Evolutionary conservation across 2,888 invertebrate genomes (phyloP).

Genomic region (Lacanobia oleracea): DNA sequence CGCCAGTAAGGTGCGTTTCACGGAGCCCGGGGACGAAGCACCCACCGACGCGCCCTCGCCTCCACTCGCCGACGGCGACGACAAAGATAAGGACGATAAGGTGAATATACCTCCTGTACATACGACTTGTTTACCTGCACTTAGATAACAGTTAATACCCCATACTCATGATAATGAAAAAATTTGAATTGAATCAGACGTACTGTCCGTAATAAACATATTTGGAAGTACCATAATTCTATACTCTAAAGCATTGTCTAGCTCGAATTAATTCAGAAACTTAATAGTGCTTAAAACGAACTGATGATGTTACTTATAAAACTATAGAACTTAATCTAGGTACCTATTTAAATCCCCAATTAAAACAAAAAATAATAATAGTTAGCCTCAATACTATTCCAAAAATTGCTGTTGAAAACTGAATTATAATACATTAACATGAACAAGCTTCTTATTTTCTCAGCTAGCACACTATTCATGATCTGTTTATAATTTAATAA

Average conservation of each 20-base stretch:
- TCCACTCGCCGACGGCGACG: slow-evolving; percentile 85
- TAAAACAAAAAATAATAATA: not conserved
- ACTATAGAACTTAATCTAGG: not conserved
- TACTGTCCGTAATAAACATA: slow-evolving; percentile 1
- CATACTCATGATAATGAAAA: slow-evolving; percentile 6
- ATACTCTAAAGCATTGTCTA: not conserved
- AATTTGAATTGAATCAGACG: not conserved
- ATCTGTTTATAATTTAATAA: slow-evolving; percentile 47
- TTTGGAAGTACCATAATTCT: not conserved
- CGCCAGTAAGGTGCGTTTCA: slow-evolving; percentile 96
- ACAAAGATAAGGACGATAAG: slow-evolving; percentile 88
- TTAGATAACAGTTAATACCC: slow-evolving; percentile 40
- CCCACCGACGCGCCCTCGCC: slow-evolving; percentile 88
- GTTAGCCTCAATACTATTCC: not conserved
- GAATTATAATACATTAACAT: slow-evolving; percentile 50
- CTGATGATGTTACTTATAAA: not conserved
- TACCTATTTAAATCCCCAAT: not conserved
- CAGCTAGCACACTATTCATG: slow-evolving; percentile 52
- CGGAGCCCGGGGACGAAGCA: slow-evolving; percentile 92
- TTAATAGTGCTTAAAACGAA: not conserved
- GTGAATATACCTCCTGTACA: slow-evolving; percentile 76
- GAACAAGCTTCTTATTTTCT: slow-evolving; percentile 60
- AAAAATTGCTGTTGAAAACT: slow-evolving; percentile 12
- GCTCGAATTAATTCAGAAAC: not conserved
- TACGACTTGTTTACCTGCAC: slow-evolving; percentile 37